Evolutionary conservation across 2,888 invertebrate genomes (phyloP), one percentile per base, ranked within the genome.

Genomic region (Syrphus vitripennis): DNA sequence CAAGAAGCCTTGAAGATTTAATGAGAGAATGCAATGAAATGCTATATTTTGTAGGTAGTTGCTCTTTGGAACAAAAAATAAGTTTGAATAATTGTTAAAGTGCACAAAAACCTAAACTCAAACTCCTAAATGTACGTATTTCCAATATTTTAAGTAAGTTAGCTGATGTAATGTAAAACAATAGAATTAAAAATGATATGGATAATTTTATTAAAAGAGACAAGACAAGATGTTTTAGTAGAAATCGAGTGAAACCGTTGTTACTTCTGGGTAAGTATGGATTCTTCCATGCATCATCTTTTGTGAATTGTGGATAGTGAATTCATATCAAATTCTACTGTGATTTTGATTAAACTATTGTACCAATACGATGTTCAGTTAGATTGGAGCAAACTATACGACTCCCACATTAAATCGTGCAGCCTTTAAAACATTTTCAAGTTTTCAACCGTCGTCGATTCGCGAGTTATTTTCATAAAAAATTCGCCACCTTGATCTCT

Each of bases 1-100:
- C 97, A 98, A 92, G 97, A 97, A 88, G 96, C 96, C 6, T 92
- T 96, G 3, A 92, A 92, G 74, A 79, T 71, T 42, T 88, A 88
- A 53, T 34, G 12, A 34, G 12, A 9, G 0, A 7, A 6, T n/a
- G 10, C 1, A 31, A 31, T 34, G 5, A 29, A 55, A 55, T 29
- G 29, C 50, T 24, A 7, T n/a, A n/a, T n/a, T n/a, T 48, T 16
- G 10, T 21, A 21, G 3, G 10, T 21, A 48, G 1, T 48, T 48
- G 48, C 12, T 48, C 48, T 3, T 37, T 9, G 7, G 6, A 16
- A 21, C 3, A 4, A 19, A 4, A 45, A 19, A 14, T 4, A 40
- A 40, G 3, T 2, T 40, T 12, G 40, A 40, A 19, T 9, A 45
- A 19, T 19, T 45, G 4, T 45, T 14, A 14, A 50, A 48, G 16